These are phyloP conservation scores for Apodemus speciosus DNA, from an alignment of 2,113 vertebrate species.

Conservation along the genomic window DNA sequence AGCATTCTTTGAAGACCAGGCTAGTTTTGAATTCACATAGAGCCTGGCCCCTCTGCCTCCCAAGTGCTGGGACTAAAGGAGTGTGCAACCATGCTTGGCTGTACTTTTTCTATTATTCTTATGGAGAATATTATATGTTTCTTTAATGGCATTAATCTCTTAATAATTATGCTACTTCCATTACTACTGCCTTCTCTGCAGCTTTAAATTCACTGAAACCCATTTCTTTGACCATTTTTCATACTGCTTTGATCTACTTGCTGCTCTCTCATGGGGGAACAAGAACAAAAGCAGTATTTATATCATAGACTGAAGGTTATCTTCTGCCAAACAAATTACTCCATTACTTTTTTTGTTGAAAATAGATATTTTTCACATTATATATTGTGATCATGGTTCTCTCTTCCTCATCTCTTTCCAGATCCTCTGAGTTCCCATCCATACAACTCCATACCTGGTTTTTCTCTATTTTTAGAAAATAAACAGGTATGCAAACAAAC, in stretches of 20 bases:
- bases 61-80: background rate
- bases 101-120: background rate
- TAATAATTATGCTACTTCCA: background rate
- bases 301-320: background rate
- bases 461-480: background rate
- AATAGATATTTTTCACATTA: background rate
- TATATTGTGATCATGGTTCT: background rate
- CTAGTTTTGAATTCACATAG: background rate
- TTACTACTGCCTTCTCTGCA: background rate
- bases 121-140: background rate
- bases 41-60: background rate
- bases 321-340: background rate
- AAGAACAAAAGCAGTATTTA: background rate
- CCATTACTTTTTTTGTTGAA: background rate
- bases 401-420: background rate
- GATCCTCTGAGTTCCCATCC: background rate
- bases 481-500: background rate
- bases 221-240: background rate
- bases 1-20: background rate
- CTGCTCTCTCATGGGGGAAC: background rate
- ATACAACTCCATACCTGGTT: background rate
- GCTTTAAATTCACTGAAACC: background rate
- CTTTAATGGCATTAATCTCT: background rate
- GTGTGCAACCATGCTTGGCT: background rate
- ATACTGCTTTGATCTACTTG: background rate